Conservation (phyloP, 2,113 vertebrate genomes). For the Chaenocephalus aceratus region DNA sequence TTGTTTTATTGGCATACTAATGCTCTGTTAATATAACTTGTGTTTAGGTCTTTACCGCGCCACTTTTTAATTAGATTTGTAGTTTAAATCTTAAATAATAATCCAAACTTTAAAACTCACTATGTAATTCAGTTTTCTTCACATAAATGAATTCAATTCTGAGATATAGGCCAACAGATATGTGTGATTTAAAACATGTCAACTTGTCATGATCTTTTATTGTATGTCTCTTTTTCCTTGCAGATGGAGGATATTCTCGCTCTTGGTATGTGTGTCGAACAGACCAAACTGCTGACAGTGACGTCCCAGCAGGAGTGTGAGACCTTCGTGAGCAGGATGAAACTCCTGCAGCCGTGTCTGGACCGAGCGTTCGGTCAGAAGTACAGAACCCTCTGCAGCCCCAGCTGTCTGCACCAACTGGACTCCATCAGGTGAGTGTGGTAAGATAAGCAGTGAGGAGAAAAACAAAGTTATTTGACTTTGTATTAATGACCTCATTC, state of each 20-base stretch:
- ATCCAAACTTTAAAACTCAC: no score
- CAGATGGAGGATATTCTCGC: constrained; percentile 81
- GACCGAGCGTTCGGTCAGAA: constrained; percentile 70
- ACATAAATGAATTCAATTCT: no score
- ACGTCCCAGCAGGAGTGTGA: constrained; percentile 62
- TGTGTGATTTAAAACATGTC: no score
- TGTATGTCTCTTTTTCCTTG: not conserved
- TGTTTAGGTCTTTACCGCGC: no score
- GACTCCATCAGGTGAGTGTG: constrained; percentile 74
- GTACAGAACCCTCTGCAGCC: constrained; percentile 73
- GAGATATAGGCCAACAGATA: no score
- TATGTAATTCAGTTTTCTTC: no score
- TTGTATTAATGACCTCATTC: not conserved
- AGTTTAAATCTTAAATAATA: no score
- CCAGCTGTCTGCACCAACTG: constrained; percentile 65
- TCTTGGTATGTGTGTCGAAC: constrained; percentile 76
- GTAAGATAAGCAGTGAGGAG: not conserved
- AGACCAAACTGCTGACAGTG: constrained; percentile 62
- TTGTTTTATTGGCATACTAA: no score
- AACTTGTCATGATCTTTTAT: no score
- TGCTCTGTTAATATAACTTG: no score
- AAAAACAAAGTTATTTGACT: not conserved
- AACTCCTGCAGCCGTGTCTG: constrained; percentile 78
- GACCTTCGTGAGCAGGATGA: constrained; percentile 69
- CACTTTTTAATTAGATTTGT: no score